A percentile compares a stretch with the other conserved stretches of the same genome.
Evolutionary conservation across 2,113 vertebrate genomes (phyloP).

Genomic region (Hyaena hyaena): DNA sequence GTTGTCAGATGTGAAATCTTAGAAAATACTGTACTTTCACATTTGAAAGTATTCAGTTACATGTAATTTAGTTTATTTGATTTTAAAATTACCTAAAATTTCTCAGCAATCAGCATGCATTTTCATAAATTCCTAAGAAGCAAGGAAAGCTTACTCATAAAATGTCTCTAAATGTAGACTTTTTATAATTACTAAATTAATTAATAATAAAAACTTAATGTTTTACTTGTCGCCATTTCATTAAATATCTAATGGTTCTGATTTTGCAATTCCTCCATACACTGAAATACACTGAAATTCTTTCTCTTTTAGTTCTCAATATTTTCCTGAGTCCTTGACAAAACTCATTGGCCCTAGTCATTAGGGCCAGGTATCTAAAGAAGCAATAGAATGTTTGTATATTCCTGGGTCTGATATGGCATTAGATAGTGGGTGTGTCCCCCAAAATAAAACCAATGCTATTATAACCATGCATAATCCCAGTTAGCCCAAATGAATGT

Average conservation of each 20-base stretch:
- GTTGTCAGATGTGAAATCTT: neutral
- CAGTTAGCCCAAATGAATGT: neutral
- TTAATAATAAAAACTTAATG: neutral
- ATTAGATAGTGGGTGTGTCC: neutral
- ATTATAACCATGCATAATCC: neutral
- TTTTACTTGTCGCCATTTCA: constrained; percentile 36
- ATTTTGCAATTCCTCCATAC: constrained; percentile 1
- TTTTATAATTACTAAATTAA: constrained; percentile 35
- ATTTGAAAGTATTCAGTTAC: constrained; percentile 60
- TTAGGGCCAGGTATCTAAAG: neutral
- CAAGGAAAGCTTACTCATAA: constrained; percentile 58
- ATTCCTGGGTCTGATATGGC: neutral
- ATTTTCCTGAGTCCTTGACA: neutral
- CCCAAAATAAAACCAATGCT: neutral
- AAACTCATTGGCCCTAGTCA: neutral
- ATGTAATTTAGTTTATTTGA: constrained; percentile 55
- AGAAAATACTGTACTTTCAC: constrained; percentile 44
- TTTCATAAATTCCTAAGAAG: constrained; percentile 43
- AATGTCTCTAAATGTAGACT: neutral
- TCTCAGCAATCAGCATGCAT: constrained; percentile 20
- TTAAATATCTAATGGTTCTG: constrained; percentile 2
- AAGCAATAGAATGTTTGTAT: neutral
- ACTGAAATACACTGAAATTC: neutral
- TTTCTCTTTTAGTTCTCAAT: constrained; percentile 19
- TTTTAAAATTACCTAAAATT: constrained; percentile 58